Percentiles rank a stretch among this genome's conserved stretches.
These are phyloP conservation scores for Erebia aethiops DNA, from an alignment of 2,888 invertebrate genomes.

Conservation along the genomic window DNA sequence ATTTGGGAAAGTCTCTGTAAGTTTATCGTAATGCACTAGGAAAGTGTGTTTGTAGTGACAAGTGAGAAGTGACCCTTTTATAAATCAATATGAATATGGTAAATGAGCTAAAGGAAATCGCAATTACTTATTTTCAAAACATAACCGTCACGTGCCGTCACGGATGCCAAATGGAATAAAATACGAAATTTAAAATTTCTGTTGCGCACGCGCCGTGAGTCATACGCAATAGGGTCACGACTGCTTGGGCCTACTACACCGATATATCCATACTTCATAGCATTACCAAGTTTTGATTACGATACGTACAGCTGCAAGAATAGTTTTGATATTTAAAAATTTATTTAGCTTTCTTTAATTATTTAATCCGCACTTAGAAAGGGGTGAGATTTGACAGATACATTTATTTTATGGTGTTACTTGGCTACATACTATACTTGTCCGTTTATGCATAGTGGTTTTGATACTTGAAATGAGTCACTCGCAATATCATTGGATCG, in stretches of 20 bases:
- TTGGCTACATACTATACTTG: too few species aligned
- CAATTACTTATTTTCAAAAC: slow-evolving; percentile 30
- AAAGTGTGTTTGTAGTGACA: too few species aligned
- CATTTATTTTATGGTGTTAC: neutral
- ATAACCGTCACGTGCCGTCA: slow-evolving; percentile 37
- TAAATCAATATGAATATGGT: neutral
- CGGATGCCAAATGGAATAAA: slow-evolving; percentile 52
- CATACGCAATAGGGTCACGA: slow-evolving; percentile 81
- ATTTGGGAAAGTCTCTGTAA: too few species aligned
- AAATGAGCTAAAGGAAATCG: slow-evolving; percentile 17
- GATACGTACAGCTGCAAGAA: slow-evolving; percentile 50
- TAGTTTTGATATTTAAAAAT: slow-evolving; percentile 51
- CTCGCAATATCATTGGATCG: slow-evolving; percentile 1
- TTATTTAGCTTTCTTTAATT: neutral
- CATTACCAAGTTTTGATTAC: slow-evolving; percentile 73
- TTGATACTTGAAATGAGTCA: slow-evolving; percentile 18
- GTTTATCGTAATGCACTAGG: too few species aligned
- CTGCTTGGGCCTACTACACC: slow-evolving; percentile 52
- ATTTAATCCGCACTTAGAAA: too few species aligned
- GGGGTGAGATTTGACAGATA: neutral
- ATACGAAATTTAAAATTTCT: slow-evolving; percentile 76
- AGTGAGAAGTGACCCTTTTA: neutral
- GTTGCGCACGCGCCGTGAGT: slow-evolving; percentile 79
- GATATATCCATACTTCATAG: slow-evolving; percentile 53
- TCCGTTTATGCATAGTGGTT: neutral